Conservation (phyloP, 2,113 vertebrate genomes). For the Drymodes brunneopygia region DNA sequence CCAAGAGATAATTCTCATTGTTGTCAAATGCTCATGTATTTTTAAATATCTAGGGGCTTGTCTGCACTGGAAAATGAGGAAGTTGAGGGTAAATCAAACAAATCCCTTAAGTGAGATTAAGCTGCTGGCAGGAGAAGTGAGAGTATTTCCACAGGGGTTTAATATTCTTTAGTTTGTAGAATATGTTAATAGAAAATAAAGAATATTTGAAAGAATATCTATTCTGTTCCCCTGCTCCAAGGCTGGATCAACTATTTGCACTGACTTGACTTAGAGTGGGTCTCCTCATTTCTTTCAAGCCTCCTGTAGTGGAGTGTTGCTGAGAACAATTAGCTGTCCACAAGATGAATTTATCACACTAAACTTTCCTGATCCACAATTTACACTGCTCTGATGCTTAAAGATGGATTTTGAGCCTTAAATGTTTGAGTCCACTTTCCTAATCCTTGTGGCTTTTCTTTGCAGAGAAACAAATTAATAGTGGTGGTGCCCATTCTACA, state of each 20-base stretch:
- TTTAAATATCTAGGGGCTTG: neutral
- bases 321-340: neutral
- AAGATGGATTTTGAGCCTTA: neutral
- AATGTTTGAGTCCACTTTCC: neutral
- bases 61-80: neutral
- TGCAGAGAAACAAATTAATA: neutral
- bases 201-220: neutral
- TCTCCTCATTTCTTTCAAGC: neutral
- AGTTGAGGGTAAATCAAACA: neutral
- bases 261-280: neutral
- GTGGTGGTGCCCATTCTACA: neutral
- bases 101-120: slow-evolving; percentile 2
- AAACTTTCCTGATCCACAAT: neutral
- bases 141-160: neutral
- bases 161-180: neutral
- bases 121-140: neutral
- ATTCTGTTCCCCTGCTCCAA: neutral
- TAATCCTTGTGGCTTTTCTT: neutral
- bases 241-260: neutral
- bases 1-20: neutral
- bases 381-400: neutral
- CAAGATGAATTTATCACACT: neutral
- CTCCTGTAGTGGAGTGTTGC: neutral
- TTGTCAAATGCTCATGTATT: neutral
- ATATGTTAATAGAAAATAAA: neutral